Base-by-base conservation (phyloP, 2,888 invertebrate species). In the Torymus auratus region DNA sequence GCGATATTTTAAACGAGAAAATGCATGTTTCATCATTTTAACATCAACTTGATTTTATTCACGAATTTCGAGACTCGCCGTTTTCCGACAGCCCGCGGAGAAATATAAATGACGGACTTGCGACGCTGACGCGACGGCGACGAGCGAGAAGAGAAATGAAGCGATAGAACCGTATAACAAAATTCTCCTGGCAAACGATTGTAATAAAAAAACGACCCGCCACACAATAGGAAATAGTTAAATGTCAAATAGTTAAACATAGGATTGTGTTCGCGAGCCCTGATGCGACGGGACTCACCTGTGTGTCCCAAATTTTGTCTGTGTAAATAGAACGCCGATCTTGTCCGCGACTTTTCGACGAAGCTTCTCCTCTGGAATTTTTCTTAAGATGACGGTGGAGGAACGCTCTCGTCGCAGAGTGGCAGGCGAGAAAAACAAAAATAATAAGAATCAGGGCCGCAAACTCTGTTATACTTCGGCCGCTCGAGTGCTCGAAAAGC, bases 211-310 rank as follows among this genome's bases (percentile, higher is more conserved):
- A 50, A 62, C 62, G 53, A 58, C 41, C 60, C 76, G 67, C 53
- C 65, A 84, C 83, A 86, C 86, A 87, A 87, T 86, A 87, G 84
- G 82, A 87, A 88, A 88, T 87, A 86, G 86, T 87, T 86, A 82
- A 86, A 87, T 84, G 84, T 85, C 86, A 86, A 85, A 86, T 86
- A 88, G 85, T 85, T 73, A 69, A 62, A 55, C 41, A 75, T 73
- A 77, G 83, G 85, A 88, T 88, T 88, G 87, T 86, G 86, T 89
- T 89, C 85, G 87, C 85, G 85, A 84, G 86, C 86, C 88, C 88
- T 86, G 86, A 82, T 85, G 85, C 70, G 60, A 28, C 12, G 41
- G 41, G 41, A 41, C 41, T 41, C 41, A 41, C 41, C 41, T 41
- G 41, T 41, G 41, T 7, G 41, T 41, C 41, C 41, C 41, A 10